Percentiles rank a stretch among this genome's conserved stretches.
Evolutionary conservation across 2,888 invertebrate genomes (phyloP).

Genomic region (Orthonevra nobilis): DNA sequence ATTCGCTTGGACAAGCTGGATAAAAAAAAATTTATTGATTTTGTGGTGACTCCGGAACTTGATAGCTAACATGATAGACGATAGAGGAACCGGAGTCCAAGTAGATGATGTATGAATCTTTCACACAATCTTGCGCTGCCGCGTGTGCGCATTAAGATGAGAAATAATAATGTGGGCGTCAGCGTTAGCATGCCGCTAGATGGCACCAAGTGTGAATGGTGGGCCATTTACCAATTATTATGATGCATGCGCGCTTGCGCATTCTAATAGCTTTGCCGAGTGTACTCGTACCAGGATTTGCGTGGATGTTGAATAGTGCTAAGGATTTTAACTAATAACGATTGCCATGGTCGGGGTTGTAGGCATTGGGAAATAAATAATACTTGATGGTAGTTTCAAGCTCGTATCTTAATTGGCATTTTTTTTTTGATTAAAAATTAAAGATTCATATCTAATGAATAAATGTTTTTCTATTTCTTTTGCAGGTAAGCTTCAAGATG

Average conservation of each 20-base stretch:
- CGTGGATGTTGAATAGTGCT: slow-evolving; percentile 67
- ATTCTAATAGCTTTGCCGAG: slow-evolving; percentile 29
- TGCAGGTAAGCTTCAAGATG: slow-evolving; percentile 15
- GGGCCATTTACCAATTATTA: slow-evolving; percentile 67
- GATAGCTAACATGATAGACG: slow-evolving; percentile 65
- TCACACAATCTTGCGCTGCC: slow-evolving; percentile 58
- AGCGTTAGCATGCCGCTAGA: slow-evolving; percentile 50
- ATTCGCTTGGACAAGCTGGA: no score
- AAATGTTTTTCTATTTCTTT: slow-evolving; percentile 6
- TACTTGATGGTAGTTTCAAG: not conserved
- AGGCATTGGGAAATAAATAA: slow-evolving; percentile 7
- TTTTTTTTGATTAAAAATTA: slow-evolving; percentile 13
- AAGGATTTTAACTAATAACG: no score
- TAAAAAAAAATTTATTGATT: slow-evolving; percentile 59
- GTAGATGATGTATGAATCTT: slow-evolving; percentile 57
- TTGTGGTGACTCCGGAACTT: slow-evolving; percentile 66
- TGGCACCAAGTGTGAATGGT: slow-evolving; percentile 64
- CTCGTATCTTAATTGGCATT: slow-evolving; percentile 39
- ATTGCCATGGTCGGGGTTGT: no score
- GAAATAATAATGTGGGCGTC: slow-evolving; percentile 59
- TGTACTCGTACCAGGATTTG: slow-evolving; percentile 43
- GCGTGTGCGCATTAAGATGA: slow-evolving; percentile 56
- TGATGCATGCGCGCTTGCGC: slow-evolving; percentile 49
- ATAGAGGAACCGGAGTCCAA: slow-evolving; percentile 47
- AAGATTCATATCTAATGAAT: slow-evolving; percentile 21